Evolutionary conservation across 2,888 invertebrate genomes (phyloP), one percentile per base, ranked within the genome.

Genomic region (Rhingia rostrata): DNA sequence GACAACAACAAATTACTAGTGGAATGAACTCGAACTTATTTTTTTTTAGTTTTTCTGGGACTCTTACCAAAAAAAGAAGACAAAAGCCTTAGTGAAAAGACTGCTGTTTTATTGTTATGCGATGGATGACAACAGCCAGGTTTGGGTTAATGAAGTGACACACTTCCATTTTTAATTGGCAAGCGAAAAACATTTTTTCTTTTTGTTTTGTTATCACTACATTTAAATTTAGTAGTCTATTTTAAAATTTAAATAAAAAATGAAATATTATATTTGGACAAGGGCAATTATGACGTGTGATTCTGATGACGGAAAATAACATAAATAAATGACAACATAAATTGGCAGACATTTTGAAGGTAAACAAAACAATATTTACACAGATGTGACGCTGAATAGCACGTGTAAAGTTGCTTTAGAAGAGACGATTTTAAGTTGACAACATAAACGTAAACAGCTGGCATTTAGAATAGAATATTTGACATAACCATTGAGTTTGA

Each of bases 81-180:
- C 7, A 14, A 49, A 49, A 47, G 9, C 6, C 7, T 43, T 53
- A 69, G 43, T 66, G 32, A 58, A 58, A 51, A 77, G 69, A 69
- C 64, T 69, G 39, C 53, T 35, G 22, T 30, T 80, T 67, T 61
- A 75, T 69, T 69, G 69, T 64, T 61, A 67, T 61, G 39, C 63
- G 12, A 70, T 66, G 53, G 54, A 70, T 70, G 58, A 63, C 53
- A 70, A 69, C 56, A 69, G 39, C 69, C 14, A 45, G 14, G 6
- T 12, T 45, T 22, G 22, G 22, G 22, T 56, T 47, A 35, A n/a
- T 45, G 41, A 61, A 66, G 49, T 81, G 81, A 70, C 81, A 81
- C 58, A 70, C 69, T 81, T 81, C 41, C 75, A 81, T 75, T 63
- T 80, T 81, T 64, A 81, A 81, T 75, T 77, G 77, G 53, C 14